Evolutionary conservation across 2,888 invertebrate genomes (phyloP).

Genomic region (Capitulum mitella): DNA sequence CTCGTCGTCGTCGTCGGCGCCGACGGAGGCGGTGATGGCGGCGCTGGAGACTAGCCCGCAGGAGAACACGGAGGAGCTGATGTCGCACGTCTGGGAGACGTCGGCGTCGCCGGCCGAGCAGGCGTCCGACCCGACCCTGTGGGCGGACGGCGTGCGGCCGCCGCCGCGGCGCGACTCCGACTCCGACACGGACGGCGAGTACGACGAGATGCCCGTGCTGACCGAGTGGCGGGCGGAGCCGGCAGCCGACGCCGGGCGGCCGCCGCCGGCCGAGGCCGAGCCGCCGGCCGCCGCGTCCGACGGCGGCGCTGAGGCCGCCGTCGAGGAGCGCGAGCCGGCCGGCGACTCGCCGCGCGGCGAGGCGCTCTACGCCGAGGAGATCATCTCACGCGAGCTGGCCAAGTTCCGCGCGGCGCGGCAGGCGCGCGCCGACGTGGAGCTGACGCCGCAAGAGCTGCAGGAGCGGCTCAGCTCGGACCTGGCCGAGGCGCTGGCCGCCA

Average conservation of each 20-base stretch:
- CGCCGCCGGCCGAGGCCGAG: not conserved
- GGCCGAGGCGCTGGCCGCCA: conserved; percentile 7
- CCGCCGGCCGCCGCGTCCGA: too few relatives aligned
- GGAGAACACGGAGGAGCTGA: not conserved
- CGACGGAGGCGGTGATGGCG: not conserved
- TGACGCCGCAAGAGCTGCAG: conserved; percentile 1
- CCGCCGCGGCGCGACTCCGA: not conserved
- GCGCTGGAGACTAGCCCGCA: not conserved
- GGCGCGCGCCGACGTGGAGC: not conserved
- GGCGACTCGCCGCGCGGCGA: not conserved
- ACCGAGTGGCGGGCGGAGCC: not conserved
- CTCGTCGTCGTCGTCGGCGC: not conserved
- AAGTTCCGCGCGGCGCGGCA: not conserved
- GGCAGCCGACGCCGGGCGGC: too few relatives aligned
- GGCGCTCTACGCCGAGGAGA: conserved; percentile 2
- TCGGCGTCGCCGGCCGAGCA: not conserved
- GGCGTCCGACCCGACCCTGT: not conserved
- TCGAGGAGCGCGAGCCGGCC: too few relatives aligned
- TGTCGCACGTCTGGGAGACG: not conserved
- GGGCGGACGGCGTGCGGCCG: not conserved
- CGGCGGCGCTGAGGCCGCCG: too few relatives aligned
- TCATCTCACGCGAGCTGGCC: conserved; percentile 2
- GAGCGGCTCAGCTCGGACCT: conserved; percentile 10
- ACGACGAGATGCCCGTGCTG: not conserved
- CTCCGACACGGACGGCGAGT: not conserved